These are phyloP conservation scores for Grallaria varia DNA, from an alignment of 2,113 vertebrate genomes.

Conservation along the genomic window DNA sequence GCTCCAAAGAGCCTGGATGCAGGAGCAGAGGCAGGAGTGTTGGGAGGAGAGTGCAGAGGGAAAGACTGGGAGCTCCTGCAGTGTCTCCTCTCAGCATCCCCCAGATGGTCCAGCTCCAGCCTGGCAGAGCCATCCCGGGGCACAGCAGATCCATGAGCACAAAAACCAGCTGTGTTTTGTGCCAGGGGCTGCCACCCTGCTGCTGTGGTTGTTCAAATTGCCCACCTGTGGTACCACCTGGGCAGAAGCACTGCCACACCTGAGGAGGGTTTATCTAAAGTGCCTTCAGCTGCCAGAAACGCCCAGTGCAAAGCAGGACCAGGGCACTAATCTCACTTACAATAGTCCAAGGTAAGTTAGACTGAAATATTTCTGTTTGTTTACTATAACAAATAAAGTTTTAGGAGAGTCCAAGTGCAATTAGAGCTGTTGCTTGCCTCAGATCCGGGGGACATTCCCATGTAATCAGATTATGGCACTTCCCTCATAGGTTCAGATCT, in stretches of 20 bases:
- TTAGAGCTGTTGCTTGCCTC: neutral
- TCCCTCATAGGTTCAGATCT: neutral
- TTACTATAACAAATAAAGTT: neutral
- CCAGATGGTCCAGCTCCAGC: accelerated
- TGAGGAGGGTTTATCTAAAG: neutral
- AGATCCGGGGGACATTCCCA: neutral
- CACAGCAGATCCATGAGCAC: accelerated
- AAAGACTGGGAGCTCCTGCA: neutral
- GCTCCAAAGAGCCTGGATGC: neutral
- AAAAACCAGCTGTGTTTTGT: accelerated
- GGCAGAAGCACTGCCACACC: accelerated
- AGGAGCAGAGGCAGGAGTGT: accelerated
- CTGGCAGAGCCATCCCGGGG: neutral
- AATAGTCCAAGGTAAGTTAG: neutral
- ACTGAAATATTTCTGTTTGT: neutral
- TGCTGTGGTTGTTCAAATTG: neutral
- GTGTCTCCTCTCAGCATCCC: neutral
- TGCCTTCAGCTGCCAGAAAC: neutral
- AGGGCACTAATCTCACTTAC: neutral
- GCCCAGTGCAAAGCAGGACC: neutral
- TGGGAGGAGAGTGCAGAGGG: accelerated
- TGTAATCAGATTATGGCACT: neutral
- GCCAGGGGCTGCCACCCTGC: neutral
- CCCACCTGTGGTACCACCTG: accelerated
- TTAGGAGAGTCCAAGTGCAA: neutral